Conservation (phyloP, 2,888 invertebrate species). For the Frankliniella fusca region DNA sequence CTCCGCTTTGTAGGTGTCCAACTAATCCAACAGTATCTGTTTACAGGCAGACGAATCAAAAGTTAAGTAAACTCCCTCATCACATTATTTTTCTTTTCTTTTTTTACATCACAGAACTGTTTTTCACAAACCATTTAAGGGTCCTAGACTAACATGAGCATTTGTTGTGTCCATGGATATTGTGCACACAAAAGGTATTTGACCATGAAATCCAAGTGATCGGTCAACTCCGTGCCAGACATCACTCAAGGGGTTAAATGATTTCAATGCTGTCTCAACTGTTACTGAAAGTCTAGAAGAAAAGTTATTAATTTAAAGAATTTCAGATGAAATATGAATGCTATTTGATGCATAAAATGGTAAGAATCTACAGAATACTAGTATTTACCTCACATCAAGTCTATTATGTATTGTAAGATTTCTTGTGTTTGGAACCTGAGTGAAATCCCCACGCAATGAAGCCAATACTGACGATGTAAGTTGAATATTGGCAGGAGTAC, state of each 20-base stretch:
- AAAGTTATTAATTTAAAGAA: constrained; percentile 17
- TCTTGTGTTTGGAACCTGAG: constrained; percentile 57
- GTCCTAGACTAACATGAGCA: not conserved
- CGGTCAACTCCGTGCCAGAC: constrained; percentile 62
- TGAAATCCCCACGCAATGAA: constrained; percentile 66
- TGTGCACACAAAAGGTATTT: constrained; percentile 40
- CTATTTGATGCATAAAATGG: not conserved
- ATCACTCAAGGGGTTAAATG: constrained; percentile 61
- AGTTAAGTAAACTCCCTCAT: not conserved
- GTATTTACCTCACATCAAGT: constrained; percentile 54
- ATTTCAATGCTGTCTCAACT: constrained; percentile 49
- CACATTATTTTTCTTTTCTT: too few relatives aligned
- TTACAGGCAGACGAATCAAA: not conserved
- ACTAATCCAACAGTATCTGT: constrained; percentile 6
- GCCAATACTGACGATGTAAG: constrained; percentile 55
- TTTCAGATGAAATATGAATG: not conserved
- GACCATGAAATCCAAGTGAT: constrained; percentile 61
- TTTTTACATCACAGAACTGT: not conserved
- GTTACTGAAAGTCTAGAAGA: constrained; percentile 53
- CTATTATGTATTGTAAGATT: constrained; percentile 51
- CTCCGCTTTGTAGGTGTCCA: not conserved
- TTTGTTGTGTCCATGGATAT: not conserved
- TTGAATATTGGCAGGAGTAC: constrained; percentile 57
- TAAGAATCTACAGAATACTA: not conserved
- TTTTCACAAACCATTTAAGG: not conserved